A percentile compares a stretch with the other conserved stretches of the same genome.
phyloP scores from a whole-genome alignment of 2,113 vertebrate genomes.

The Alethe castanea region DNA sequence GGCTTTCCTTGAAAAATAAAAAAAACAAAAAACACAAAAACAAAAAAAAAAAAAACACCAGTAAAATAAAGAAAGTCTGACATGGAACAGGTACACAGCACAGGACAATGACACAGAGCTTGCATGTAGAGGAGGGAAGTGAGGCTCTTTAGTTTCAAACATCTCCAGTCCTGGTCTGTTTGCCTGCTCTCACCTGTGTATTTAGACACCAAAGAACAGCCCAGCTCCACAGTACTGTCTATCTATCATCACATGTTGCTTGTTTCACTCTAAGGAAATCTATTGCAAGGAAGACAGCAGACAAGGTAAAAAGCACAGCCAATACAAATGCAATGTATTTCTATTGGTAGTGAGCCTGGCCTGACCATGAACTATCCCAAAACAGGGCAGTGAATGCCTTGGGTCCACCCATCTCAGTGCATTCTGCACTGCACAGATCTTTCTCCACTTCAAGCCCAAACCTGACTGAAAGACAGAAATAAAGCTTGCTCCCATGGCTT shows the following conservation, averaged over 20 bases:
- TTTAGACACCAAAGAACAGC: neutral
- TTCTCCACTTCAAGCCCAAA: neutral
- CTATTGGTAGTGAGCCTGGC: neutral
- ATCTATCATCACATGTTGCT: neutral
- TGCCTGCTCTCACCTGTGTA: neutral
- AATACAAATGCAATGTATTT: neutral
- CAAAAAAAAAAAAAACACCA: too few species aligned
- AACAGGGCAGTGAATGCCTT: neutral
- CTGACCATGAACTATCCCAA: neutral
- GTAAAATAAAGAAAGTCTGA: neutral
- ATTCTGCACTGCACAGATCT: neutral
- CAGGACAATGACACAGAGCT: neutral
- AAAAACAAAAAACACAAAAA: too few species aligned
- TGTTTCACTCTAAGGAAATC: neutral
- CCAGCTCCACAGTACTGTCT: neutral
- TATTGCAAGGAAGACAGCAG: neutral
- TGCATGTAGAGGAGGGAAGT: rapidly evolving
- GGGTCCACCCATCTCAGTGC: neutral
- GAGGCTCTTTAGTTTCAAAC: neutral
- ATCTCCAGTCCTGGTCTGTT: neutral
- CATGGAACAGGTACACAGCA: neutral
- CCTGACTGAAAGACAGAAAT: neutral
- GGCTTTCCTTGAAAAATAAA: neutral
- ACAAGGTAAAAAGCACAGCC: neutral
- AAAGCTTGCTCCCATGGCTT: neutral